A percentile compares a stretch with the other conserved stretches of the same genome.
Conservation (phyloP, 2,797 vertebrate genomes). For the Amblyopsis hoosieri region DNA sequence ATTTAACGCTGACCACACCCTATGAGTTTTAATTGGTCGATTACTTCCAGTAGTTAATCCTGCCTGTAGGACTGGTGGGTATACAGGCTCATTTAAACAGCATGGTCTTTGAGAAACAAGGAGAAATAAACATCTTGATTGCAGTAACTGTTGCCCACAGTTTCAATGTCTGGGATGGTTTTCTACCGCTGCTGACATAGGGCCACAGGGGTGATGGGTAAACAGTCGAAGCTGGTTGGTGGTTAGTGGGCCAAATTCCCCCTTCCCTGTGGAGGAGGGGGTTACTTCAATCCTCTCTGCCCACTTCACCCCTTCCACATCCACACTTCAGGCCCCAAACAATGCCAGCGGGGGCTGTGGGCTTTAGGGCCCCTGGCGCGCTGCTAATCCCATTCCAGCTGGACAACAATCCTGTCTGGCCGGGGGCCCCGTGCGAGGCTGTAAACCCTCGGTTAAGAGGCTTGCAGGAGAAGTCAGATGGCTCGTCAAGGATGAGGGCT, state of each 20-base stretch:
- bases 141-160: slow-evolving; percentile 1
- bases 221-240: slow-evolving; percentile 45
- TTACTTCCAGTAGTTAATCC: slow-evolving; percentile 34
- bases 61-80: slow-evolving; percentile 26
- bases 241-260: slow-evolving; percentile 55
- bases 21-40: slow-evolving; percentile 28
- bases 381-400: slow-evolving; percentile 82
- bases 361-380: slow-evolving; percentile 67
- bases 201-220: slow-evolving; percentile 34
- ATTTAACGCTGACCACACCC: background rate
- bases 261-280: slow-evolving; percentile 62
- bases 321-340: slow-evolving; percentile 76
- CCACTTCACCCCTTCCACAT: slow-evolving; percentile 65
- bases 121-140: slow-evolving; percentile 55
- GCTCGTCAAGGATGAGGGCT: slow-evolving; percentile 80
- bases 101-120: slow-evolving; percentile 11
- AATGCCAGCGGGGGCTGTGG: slow-evolving; percentile 70
- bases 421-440: slow-evolving; percentile 62
- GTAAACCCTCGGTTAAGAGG: slow-evolving; percentile 76
- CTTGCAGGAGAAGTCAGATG: slow-evolving; percentile 80
- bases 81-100: slow-evolving; percentile 37
- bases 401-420: slow-evolving; percentile 80
- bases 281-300: slow-evolving; percentile 77
- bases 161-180: slow-evolving; percentile 25
- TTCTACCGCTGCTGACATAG: slow-evolving; percentile 47